Conservation (phyloP, 2,888 invertebrate genomes). For the Polymixis flavicincta region DNA sequence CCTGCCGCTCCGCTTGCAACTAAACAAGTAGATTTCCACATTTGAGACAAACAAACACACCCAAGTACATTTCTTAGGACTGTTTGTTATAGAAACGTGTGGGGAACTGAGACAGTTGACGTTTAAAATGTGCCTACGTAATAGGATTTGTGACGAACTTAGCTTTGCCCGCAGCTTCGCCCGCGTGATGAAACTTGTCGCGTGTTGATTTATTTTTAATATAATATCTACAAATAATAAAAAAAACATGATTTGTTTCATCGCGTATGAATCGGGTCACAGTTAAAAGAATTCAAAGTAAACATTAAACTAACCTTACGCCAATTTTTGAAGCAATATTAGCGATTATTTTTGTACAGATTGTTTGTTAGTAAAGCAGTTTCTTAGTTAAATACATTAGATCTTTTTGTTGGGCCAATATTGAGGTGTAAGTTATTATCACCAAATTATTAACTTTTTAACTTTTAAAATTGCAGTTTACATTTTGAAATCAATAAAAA, state of each 20-base stretch:
- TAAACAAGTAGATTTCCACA: conserved; percentile 68
- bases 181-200: conserved; percentile 8
- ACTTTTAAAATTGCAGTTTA: not conserved
- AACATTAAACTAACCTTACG: not conserved
- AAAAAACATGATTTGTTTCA: not conserved
- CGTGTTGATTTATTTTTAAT: not conserved
- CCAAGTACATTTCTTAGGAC: conserved; percentile 26
- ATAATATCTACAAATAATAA: not conserved
- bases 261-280: not conserved
- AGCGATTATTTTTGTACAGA: not conserved
- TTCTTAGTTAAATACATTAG: not conserved
- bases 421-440: not conserved
- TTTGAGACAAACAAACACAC: conserved; percentile 56
- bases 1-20: conserved; percentile 67
- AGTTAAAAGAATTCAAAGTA: not conserved
- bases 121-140: conserved; percentile 59
- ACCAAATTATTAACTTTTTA: not conserved
- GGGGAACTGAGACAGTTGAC: conserved; percentile 45
- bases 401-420: not conserved
- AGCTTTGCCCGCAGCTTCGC: conserved; percentile 46
- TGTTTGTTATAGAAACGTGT: conserved; percentile 18
- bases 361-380: not conserved
- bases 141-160: not conserved
- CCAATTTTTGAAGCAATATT: not conserved
- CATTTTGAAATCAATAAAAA: not conserved